phyloP scores from a whole-genome alignment of 2,888 invertebrate genomes.

The Euspilapteryx auroguttella region DNA sequence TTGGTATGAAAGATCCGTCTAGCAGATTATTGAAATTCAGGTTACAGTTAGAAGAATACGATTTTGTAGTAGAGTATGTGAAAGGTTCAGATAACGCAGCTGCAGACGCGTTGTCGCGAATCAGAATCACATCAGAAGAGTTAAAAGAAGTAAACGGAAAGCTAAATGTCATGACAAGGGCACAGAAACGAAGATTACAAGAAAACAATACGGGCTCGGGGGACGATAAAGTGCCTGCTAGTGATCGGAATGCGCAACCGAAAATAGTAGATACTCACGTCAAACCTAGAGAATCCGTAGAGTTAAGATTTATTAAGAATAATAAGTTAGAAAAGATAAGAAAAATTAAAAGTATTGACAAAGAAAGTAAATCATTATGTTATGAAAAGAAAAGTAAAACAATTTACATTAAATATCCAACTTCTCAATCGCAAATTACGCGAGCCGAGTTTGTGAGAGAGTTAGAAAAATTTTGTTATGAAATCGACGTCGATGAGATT shows the following conservation, averaged over 20 bases:
- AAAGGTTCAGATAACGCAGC: slow-evolving; percentile 8
- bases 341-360: slow-evolving; percentile 1
- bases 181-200: slow-evolving; percentile 5
- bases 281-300: slow-evolving; percentile 7
- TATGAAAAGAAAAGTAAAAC: slow-evolving; percentile 4
- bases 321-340: slow-evolving; percentile 3
- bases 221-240: slow-evolving; percentile 5
- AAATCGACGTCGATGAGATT: not conserved
- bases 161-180: slow-evolving; percentile 7
- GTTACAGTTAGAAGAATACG: slow-evolving; percentile 5
- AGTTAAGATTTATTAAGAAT: slow-evolving; percentile 7
- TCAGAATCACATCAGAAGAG: slow-evolving; percentile 8
- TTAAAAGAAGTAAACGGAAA: slow-evolving; percentile 6
- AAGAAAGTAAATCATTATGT: slow-evolving; percentile 7
- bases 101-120: slow-evolving; percentile 9
- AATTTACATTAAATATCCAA: slow-evolving; percentile 9
- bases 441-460: not conserved
- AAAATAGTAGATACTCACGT: slow-evolving; percentile 8
- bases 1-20: slow-evolving; percentile 2
- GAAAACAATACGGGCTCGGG: not conserved
- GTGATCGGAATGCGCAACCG: slow-evolving; percentile 9
- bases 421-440: slow-evolving; percentile 6
- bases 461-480: not conserved
- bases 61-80: slow-evolving; percentile 8
- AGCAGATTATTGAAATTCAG: slow-evolving; percentile 2